Conservation (phyloP, 2,888 invertebrate species). For the Dermolepida albohirtum region DNA sequence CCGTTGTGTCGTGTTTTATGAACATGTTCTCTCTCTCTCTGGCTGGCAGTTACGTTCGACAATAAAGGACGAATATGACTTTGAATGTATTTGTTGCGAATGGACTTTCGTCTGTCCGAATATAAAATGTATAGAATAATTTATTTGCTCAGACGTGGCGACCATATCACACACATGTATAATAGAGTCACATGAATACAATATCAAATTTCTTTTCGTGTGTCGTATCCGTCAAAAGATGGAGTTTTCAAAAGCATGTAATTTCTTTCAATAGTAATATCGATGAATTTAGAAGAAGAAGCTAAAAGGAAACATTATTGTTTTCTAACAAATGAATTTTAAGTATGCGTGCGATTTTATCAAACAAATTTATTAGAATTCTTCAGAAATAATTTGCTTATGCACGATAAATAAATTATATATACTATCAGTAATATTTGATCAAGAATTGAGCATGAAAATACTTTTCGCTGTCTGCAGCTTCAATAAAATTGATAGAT, state of each 20-base stretch:
- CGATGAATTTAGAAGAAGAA: too few species aligned
- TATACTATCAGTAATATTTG: too few species aligned
- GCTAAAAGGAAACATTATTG: too few species aligned
- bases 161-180: constrained; percentile 46
- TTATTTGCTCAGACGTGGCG: constrained; percentile 55
- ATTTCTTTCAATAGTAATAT: too few species aligned
- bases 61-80: constrained; percentile 59
- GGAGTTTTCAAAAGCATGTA: background rate
- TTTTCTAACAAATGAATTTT: too few species aligned
- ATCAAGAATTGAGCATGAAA: too few species aligned
- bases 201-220: constrained; percentile 33
- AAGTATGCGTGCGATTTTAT: too few species aligned
- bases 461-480: too few species aligned
- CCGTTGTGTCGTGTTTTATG: constrained; percentile 54
- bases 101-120: constrained; percentile 53
- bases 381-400: too few species aligned
- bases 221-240: constrained; percentile 19
- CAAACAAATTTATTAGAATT: too few species aligned
- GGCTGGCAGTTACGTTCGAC: constrained; percentile 54
- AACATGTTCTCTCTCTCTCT: constrained; percentile 51
- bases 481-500: too few species aligned
- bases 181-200: constrained; percentile 32
- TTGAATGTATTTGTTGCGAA: constrained; percentile 62
- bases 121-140: constrained; percentile 66
- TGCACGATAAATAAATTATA: too few species aligned